Percentiles rank a stretch among this genome's conserved stretches.
phyloP scores from a whole-genome alignment of 2,888 invertebrate genomes.

The Fissipunctia ypsillon region DNA sequence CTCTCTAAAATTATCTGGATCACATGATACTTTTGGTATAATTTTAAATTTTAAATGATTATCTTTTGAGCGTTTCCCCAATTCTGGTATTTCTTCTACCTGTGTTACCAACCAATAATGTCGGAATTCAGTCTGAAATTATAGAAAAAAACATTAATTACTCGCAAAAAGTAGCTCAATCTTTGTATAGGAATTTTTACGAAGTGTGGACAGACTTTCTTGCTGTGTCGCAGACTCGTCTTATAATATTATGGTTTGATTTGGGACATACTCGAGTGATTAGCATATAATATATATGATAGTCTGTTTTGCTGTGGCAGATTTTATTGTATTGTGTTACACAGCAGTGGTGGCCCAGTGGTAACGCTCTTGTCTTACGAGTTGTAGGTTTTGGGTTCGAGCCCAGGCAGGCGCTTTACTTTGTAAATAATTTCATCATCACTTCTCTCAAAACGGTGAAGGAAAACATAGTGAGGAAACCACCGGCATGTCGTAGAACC shows the following conservation, averaged over 20 bases:
- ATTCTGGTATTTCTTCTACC: slow-evolving; percentile 91
- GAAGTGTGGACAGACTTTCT: neutral
- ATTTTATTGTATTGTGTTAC: neutral
- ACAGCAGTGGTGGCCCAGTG: no score
- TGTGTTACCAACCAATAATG: slow-evolving; percentile 95
- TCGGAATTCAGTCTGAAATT: slow-evolving; percentile 94
- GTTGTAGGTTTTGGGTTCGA: no score
- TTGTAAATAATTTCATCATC: no score
- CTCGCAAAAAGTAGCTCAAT: neutral
- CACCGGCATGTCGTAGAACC: no score
- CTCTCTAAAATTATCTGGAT: slow-evolving; percentile 83
- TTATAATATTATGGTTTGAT: neutral
- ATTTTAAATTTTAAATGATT: slow-evolving; percentile 87
- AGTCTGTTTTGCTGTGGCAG: neutral
- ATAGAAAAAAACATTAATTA: slow-evolving; percentile 25
- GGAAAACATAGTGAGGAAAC: no score
- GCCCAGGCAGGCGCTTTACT: no score
- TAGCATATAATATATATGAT: neutral
- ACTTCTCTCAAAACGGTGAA: no score
- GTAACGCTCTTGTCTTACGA: no score
- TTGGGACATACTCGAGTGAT: neutral
- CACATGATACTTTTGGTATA: slow-evolving; percentile 87
- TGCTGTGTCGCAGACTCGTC: neutral
- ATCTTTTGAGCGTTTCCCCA: slow-evolving; percentile 75
- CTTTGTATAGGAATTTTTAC: neutral